Base-by-base conservation (phyloP, 30 jellyfish, hydroid and myxozoan species). In the Mastigias papua region DNA sequence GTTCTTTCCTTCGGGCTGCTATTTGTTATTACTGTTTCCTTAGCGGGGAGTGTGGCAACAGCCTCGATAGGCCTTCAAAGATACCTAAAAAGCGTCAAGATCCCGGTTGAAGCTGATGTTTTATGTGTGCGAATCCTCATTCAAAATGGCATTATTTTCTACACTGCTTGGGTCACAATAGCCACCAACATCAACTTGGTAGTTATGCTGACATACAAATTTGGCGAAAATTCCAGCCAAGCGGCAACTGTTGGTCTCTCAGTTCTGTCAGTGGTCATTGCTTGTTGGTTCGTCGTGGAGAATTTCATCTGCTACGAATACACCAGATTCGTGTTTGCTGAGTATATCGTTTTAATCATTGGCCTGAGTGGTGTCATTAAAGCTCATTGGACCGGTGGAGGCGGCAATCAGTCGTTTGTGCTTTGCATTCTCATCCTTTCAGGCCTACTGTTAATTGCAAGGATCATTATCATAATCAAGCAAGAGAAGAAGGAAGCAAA, bases 271-370 rank as follows among this genome's bases (percentile, higher is more conserved):
- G 80, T 76, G 64, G 48, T 78, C 78, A 92, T 75, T 8, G 78
- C 70, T 25, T 2, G 73, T 23, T 91, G 98, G 98, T 91, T 91
- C 64, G 32, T 33, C 69, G 3, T 84, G 87, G 93, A 84, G 61
- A 84, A 84, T 28, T 73, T 84, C 26, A 81, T 62, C 23, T 32
- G 71, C 26, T 48, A 71, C 69, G 80, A 73, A 0, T 69, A 84
- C 72, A 84, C 93, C 13, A 20, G 93, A 29, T 71, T 70, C 81
- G 34, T 84, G 0, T 84, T 84, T 27, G 93, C 87, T 8, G 87
- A 84, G 80, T 84, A 84, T 73, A 57, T 84, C 32, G 93, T 84
- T 26, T 69, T 84, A 50, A 51, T 84, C n/a, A 87, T 73, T 31
- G 93, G 86, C 22, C 72, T 84, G 10, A 73, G 87, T 58, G 93